Percentiles rank a stretch among this genome's conserved stretches.
Conservation (phyloP, 2,888 invertebrate species). For the Megamerina dolium region DNA sequence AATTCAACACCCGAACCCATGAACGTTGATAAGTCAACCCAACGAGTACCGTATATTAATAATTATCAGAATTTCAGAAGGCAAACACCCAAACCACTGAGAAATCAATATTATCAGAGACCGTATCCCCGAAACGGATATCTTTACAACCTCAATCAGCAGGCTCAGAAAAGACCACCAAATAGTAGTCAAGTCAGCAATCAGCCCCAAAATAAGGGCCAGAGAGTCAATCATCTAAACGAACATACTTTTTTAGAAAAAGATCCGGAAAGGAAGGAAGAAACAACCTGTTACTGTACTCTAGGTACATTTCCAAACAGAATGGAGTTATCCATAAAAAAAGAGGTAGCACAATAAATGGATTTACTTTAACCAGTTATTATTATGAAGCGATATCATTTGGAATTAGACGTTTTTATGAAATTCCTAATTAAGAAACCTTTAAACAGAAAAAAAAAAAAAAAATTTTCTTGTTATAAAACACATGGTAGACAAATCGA, state of each 20-base stretch:
- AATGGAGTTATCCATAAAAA: background rate
- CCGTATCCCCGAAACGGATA: too few species aligned
- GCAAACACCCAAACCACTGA: too few species aligned
- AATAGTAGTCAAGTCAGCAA: background rate
- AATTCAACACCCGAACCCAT: slow-evolving; percentile 11
- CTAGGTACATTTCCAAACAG: background rate
- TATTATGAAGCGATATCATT: slow-evolving; percentile 2
- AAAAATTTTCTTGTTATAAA: too few species aligned
- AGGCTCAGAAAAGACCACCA: too few species aligned
- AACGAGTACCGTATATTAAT: too few species aligned
- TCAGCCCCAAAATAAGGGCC: background rate
- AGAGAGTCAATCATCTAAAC: slow-evolving; percentile 1
- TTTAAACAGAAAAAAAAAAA: too few species aligned
- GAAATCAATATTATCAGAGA: too few species aligned
- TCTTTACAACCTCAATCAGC: too few species aligned
- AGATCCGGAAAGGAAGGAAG: background rate
- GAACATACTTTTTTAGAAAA: background rate
- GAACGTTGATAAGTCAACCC: too few species aligned
- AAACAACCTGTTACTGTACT: background rate
- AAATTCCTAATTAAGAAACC: slow-evolving; percentile 6
- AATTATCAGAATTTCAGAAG: too few species aligned
- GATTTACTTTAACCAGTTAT: slow-evolving; percentile 6
- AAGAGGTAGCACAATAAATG: slow-evolving; percentile 8
- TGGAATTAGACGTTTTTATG: slow-evolving; percentile 8
- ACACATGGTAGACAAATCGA: too few species aligned